A percentile compares a stretch with the other conserved stretches of the same genome.
These are phyloP conservation scores for Tethya wilhelma DNA, from an alignment of 37 sponge, comb jelly and placozoan species.

Conservation along the genomic window DNA sequence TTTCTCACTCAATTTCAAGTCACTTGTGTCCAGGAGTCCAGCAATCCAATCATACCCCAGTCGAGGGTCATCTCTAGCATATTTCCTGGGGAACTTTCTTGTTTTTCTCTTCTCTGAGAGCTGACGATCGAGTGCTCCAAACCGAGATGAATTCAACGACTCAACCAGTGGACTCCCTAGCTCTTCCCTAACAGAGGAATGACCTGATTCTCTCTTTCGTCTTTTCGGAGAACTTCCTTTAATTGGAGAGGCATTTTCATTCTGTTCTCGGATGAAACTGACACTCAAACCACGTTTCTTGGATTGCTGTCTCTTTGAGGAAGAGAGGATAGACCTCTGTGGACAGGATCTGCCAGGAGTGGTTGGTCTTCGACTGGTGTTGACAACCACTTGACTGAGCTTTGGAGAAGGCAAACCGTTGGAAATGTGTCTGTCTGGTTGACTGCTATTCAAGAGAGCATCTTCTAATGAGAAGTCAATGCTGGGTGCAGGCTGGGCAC, in stretches of 20 bases:
- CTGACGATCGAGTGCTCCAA: conserved; percentile 53
- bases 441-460: not conserved
- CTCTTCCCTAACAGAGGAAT: conserved; percentile 2
- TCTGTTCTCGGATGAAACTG: conserved; percentile 24
- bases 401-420: conserved; percentile 12
- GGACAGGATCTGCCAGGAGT: not conserved
- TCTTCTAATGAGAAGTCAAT: conserved; percentile 35
- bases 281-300: conserved; percentile 30
- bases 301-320: not conserved
- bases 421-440: not conserved
- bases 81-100: conserved; percentile 29
- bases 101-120: conserved; percentile 6
- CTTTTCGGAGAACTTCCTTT: not conserved
- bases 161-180: conserved; percentile 10
- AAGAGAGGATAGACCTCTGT: not conserved
- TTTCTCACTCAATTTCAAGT: conserved; percentile 21
- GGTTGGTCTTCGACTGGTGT: conserved; percentile 9
- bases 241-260: not conserved
- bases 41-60: conserved; percentile 87
- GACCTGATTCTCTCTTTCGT: not conserved
- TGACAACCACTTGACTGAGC: not conserved
- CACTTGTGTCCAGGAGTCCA: conserved; percentile 54
- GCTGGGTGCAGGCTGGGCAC: not conserved
- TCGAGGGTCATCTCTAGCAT: conserved; percentile 30
- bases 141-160: conserved; percentile 46